phyloP scores from a whole-genome alignment of 2,113 vertebrate genomes.

The Benitochromis conjunctus region DNA sequence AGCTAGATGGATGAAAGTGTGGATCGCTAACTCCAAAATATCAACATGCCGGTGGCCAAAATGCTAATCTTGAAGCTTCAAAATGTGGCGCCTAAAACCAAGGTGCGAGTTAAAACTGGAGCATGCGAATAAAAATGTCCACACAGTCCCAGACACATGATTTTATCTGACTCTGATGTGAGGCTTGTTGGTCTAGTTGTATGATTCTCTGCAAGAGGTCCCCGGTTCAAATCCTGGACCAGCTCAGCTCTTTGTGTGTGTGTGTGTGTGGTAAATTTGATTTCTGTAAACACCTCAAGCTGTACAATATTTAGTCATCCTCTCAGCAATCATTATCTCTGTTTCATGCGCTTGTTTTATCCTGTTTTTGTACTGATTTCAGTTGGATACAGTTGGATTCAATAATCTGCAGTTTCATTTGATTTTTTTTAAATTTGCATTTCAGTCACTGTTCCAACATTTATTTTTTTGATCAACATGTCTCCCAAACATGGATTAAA shows the following conservation, averaged over 20 bases:
- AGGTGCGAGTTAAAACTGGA: too few relatives aligned
- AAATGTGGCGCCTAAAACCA: too few relatives aligned
- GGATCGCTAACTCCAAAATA: too few relatives aligned
- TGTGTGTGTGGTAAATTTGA: not conserved
- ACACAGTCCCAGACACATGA: too few relatives aligned
- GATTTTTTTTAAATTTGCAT: not conserved
- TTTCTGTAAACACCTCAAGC: not conserved
- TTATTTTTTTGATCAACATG: not conserved
- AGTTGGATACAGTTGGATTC: not conserved
- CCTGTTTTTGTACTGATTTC: not conserved
- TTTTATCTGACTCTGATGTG: too few relatives aligned
- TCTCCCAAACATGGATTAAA: not conserved
- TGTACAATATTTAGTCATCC: not conserved
- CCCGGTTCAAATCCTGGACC: not conserved
- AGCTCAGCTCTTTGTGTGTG: not conserved
- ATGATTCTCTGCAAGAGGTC: not conserved
- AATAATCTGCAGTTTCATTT: not conserved
- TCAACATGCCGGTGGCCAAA: too few relatives aligned
- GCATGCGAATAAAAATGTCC: too few relatives aligned
- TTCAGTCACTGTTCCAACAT: not conserved
- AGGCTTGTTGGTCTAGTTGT: not conserved
- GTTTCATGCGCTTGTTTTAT: accelerated
- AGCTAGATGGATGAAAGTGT: too few relatives aligned
- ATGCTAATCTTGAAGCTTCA: too few relatives aligned
- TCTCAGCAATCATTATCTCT: accelerated